Percentiles rank a stretch among this genome's conserved stretches.
phyloP scores from a whole-genome alignment of 2,797 vertebrate species.

The Novumbra hubbsi region DNA sequence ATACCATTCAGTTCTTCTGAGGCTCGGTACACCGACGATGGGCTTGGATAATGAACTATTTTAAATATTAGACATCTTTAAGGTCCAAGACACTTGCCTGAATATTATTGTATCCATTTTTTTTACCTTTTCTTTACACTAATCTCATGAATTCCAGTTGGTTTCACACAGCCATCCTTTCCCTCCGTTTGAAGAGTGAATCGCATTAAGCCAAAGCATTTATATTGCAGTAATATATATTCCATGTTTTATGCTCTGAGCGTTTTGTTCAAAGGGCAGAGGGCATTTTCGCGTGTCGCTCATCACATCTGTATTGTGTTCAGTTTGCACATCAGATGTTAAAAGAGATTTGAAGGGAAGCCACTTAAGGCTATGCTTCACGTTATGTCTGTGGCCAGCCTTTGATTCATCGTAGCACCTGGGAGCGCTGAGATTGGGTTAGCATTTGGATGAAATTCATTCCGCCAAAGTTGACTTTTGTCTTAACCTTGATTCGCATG shows the following conservation, averaged over 20 bases:
- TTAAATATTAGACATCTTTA: neutral
- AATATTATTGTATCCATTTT: neutral
- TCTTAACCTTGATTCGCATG: neutral
- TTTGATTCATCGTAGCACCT: neutral
- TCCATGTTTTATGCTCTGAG: neutral
- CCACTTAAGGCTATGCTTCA: neutral
- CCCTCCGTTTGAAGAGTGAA: neutral
- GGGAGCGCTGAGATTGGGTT: neutral
- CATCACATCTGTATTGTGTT: neutral
- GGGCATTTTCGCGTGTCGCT: neutral
- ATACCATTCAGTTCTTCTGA: neutral
- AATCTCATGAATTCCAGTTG: neutral
- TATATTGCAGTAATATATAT: neutral
- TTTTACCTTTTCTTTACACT: neutral
- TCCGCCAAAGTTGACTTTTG: neutral
- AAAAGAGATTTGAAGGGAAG: neutral
- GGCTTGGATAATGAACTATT: neutral
- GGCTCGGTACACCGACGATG: neutral
- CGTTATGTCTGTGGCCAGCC: neutral
- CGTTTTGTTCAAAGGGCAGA: neutral
- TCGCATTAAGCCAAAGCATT: neutral
- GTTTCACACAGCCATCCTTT: neutral
- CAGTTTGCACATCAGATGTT: neutral
- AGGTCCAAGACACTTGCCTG: neutral
- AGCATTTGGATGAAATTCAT: neutral